Base-by-base conservation (phyloP, 2,888 invertebrate genomes). In the Tillus elongatus region DNA sequence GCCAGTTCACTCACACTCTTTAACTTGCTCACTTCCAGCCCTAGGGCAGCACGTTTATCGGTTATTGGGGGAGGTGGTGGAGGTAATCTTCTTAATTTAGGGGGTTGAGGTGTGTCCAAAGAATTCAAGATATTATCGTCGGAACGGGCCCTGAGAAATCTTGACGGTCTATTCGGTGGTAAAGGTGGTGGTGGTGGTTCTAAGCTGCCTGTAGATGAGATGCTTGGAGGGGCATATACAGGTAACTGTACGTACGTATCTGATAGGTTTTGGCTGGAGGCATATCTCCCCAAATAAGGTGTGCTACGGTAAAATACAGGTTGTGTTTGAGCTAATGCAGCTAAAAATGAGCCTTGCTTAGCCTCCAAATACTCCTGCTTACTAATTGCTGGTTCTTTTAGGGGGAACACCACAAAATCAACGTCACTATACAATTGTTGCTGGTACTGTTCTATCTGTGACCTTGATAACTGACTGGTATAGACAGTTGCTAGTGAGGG, bases 291-390 rank as follows among this genome's bases (percentile, higher is more conserved):
- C 35, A 88, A 70, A 60, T 83, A 88, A 0, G 88, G 87, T 0
- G 88, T 84, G 51, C 86, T 87, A 45, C 86, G 73, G 57, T 89
- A 89, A 52, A 88, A 78, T 33, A 84, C 71, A 37, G 82, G 79
- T 40, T 75, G 79, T 60, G 82, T 83, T 42, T 71, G 71, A 2
- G 74, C 74, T 51, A 73, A 66, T 29, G 76, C 76, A 1, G 77
- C 79, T 52, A 79, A 64, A 9, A 83, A 68, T 26, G 84, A 83
- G 1, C 86, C 80, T 54, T 87, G 76, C 60, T 90, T 90, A 35
- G 88, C 86, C 56, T 91, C 90, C 49, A 88, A 73, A 64, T 91
- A 91, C 60, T 91, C 90, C 61, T 90, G 90, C 58, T 88, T 87
- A 45, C 89, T 89, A 30, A 90, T 75, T 0, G 86, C 81, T 6